These are phyloP conservation scores for Cnemophilus loriae DNA, from an alignment of 2,113 vertebrate species.

Conservation along the genomic window DNA sequence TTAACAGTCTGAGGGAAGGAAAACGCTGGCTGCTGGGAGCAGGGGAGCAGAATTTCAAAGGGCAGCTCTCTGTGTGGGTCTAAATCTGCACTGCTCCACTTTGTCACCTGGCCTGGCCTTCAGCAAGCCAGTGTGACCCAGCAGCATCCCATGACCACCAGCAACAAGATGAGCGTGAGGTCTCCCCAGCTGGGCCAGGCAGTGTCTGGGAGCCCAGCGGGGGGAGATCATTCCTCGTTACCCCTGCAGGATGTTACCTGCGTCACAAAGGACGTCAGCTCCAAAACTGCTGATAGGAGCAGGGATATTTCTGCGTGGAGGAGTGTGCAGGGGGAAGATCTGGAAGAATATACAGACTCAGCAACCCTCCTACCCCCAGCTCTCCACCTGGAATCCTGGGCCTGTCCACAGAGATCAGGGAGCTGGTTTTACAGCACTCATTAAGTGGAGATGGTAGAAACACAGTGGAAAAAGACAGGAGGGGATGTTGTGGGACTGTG, in stretches of 20 bases:
- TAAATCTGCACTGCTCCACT: background rate
- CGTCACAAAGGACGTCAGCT: slow-evolving; percentile 40
- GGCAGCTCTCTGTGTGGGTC: background rate
- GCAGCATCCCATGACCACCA: background rate
- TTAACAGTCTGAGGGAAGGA: background rate
- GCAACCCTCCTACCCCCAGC: slow-evolving; percentile 13
- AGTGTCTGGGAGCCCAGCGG: accelerated
- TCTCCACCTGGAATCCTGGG: background rate
- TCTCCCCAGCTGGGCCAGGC: background rate
- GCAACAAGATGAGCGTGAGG: accelerated
- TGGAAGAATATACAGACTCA: slow-evolving; percentile 74
- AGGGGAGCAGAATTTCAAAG: background rate
- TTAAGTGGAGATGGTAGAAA: background rate
- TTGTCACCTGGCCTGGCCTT: background rate
- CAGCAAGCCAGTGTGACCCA: accelerated
- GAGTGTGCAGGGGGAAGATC: slow-evolving; percentile 50
- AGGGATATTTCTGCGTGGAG: slow-evolving; percentile 38
- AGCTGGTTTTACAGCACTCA: background rate
- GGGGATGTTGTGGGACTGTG: background rate
- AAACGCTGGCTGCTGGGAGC: background rate
- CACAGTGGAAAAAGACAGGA: background rate
- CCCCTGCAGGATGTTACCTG: background rate
- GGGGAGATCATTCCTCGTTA: background rate
- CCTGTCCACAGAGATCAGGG: background rate
- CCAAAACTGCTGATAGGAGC: slow-evolving; percentile 41